Percentiles rank a stretch among this genome's conserved stretches.
phyloP scores from a whole-genome alignment of 2,888 invertebrate genomes.

The Caenorhabditis panamensis region DNA sequence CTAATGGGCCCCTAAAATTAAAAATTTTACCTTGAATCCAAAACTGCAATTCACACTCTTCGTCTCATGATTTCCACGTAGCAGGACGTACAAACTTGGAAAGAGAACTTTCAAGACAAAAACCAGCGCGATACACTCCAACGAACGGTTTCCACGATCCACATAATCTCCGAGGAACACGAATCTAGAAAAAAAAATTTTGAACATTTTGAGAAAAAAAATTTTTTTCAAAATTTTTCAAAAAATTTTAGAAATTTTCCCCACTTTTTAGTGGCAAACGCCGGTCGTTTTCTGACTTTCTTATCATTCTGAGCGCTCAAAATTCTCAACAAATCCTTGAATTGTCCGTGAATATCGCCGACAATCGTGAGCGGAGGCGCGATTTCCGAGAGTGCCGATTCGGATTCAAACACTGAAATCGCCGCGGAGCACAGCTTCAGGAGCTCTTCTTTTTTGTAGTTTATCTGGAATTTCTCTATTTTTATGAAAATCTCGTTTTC shows the following conservation, averaged over 20 bases:
- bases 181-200: conserved; percentile 29
- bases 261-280: not conserved
- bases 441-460: not conserved
- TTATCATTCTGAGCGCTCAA: conserved; percentile 1
- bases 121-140: conserved; percentile 38
- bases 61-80: too few relatives aligned
- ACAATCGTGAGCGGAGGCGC: conserved; percentile 15
- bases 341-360: conserved; percentile 50
- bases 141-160: conserved; percentile 23
- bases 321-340: conserved; percentile 27
- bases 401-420: conserved; percentile 11
- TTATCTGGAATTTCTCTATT: too few relatives aligned
- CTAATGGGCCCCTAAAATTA: too few relatives aligned
- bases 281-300: too few relatives aligned
- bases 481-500: too few relatives aligned
- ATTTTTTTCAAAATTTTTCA: too few relatives aligned
- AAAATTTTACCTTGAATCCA: too few relatives aligned
- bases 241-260: not conserved
- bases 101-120: conserved; percentile 39
- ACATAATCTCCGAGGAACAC: conserved; percentile 52
- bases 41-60: too few relatives aligned
- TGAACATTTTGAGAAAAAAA: too few relatives aligned
- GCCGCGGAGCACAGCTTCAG: conserved; percentile 7
- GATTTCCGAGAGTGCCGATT: conserved; percentile 3
- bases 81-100: too few relatives aligned